These are phyloP conservation scores for Sphinx pinastri DNA, from an alignment of 2,888 invertebrate genomes.

Conservation along the genomic window DNA sequence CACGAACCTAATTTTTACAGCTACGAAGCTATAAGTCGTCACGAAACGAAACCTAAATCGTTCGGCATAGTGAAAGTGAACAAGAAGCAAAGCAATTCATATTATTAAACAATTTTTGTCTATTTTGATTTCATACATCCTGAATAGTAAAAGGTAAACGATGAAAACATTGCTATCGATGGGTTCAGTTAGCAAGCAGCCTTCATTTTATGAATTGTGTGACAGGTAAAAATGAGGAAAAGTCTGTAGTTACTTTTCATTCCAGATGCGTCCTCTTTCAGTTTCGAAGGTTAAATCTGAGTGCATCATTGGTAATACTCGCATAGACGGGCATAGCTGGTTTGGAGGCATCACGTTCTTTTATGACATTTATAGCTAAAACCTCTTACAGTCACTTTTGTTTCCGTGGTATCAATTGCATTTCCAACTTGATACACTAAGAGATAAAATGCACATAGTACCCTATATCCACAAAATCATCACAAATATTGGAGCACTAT, in stretches of 20 bases:
- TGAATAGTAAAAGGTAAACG: slow-evolving; percentile 5
- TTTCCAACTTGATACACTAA: not conserved
- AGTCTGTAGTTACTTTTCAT: slow-evolving; percentile 62
- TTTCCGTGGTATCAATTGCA: not conserved
- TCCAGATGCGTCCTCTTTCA: slow-evolving; percentile 62
- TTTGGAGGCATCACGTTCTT: slow-evolving; percentile 61
- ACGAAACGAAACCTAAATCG: slow-evolving; percentile 71
- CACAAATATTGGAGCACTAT: slow-evolving; percentile 15
- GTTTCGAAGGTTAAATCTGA: slow-evolving; percentile 61
- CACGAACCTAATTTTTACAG: slow-evolving; percentile 56
- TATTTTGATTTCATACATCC: slow-evolving; percentile 34
- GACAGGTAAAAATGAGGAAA: slow-evolving; percentile 42
- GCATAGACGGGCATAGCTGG: slow-evolving; percentile 48
- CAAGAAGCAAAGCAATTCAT: slow-evolving; percentile 64
- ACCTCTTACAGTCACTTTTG: slow-evolving; percentile 16
- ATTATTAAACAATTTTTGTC: slow-evolving; percentile 59
- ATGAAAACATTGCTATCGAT: not conserved
- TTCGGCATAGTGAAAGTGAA: slow-evolving; percentile 74
- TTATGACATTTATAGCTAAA: slow-evolving; percentile 39
- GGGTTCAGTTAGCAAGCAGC: not conserved
- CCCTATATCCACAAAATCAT: not conserved
- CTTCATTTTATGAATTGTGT: slow-evolving; percentile 4
- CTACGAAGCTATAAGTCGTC: slow-evolving; percentile 59
- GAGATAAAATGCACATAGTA: too few relatives aligned
- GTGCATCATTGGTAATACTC: slow-evolving; percentile 62